These are phyloP conservation scores for Eulithis prunata DNA, from an alignment of 2,888 invertebrate genomes.

Conservation along the genomic window DNA sequence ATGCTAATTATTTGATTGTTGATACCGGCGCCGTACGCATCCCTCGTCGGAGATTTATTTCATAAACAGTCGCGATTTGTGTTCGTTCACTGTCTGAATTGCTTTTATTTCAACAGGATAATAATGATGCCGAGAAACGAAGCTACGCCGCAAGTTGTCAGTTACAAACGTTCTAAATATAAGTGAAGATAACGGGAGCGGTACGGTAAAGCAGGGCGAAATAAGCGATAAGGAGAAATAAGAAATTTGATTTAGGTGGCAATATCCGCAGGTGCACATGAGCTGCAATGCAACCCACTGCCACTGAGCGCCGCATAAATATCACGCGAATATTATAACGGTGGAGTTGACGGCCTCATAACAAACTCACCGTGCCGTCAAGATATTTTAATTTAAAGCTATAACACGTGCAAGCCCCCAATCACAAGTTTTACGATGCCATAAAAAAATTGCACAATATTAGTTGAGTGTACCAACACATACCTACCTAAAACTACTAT, in stretches of 20 bases:
- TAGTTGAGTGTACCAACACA: conserved; percentile 41
- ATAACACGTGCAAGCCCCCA: conserved; percentile 48
- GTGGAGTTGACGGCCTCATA: conserved; percentile 54
- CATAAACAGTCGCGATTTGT: conserved; percentile 26
- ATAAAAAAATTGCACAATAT: conserved; percentile 45
- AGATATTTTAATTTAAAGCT: conserved; percentile 61
- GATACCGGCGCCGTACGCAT: conserved; percentile 37
- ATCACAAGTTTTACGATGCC: conserved; percentile 53
- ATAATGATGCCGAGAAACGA: conserved; percentile 35
- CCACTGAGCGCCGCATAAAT: conserved; percentile 47
- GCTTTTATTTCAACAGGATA: conserved; percentile 27
- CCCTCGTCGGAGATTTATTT: conserved; percentile 34
- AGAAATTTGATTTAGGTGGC: conserved; percentile 78
- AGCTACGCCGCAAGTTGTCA: conserved; percentile 34
- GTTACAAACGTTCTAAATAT: conserved; percentile 35
- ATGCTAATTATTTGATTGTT: conserved; percentile 66
- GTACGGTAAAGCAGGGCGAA: conserved; percentile 41
- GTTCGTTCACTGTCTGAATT: conserved; percentile 18
- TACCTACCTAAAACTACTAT: not conserved
- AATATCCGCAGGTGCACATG: conserved; percentile 77
- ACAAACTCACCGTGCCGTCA: conserved; percentile 45
- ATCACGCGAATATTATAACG: conserved; percentile 54
- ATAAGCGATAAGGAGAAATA: conserved; percentile 71
- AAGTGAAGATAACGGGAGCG: conserved; percentile 25
- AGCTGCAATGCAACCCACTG: conserved; percentile 57